phyloP scores from a whole-genome alignment of 2,797 vertebrate species.

The Rhabdophis nuchalis region DNA sequence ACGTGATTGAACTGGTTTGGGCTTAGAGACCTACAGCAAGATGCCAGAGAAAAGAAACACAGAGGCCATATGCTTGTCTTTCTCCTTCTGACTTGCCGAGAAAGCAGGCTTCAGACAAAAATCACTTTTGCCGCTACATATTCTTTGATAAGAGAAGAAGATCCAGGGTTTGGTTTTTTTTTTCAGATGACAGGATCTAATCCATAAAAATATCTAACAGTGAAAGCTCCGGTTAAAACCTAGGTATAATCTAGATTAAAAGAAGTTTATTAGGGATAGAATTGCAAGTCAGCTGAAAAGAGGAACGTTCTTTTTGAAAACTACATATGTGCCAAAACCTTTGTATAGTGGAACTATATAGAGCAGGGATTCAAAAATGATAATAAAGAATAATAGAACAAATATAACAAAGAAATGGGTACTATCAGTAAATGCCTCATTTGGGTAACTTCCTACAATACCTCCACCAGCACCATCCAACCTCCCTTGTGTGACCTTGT shows the following conservation, averaged over 20 bases:
- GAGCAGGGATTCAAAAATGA: not conserved
- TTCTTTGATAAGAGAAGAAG: not conserved
- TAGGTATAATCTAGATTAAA: not conserved
- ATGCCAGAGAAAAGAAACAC: not conserved
- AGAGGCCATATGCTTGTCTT: not conserved
- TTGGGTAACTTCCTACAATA: not conserved
- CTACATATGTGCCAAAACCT: not conserved
- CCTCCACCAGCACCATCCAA: not conserved
- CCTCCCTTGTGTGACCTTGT: not conserved
- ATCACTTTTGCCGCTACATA: not conserved
- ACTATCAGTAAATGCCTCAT: not conserved
- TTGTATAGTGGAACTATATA: not conserved
- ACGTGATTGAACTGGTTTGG: conserved; percentile 16
- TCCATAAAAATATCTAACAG: not conserved
- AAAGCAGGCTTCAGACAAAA: conserved; percentile 16
- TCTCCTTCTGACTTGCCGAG: not conserved
- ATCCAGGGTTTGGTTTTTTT: not conserved
- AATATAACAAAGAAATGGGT: not conserved
- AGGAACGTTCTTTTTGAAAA: not conserved
- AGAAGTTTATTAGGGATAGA: not conserved
- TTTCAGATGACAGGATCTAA: not conserved
- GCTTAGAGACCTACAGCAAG: not conserved
- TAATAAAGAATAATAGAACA: not conserved
- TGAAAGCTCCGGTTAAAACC: not conserved
- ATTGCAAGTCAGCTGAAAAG: not conserved